Conservation (phyloP, 2,113 vertebrate species). For the Accipiter cooperii region DNA sequence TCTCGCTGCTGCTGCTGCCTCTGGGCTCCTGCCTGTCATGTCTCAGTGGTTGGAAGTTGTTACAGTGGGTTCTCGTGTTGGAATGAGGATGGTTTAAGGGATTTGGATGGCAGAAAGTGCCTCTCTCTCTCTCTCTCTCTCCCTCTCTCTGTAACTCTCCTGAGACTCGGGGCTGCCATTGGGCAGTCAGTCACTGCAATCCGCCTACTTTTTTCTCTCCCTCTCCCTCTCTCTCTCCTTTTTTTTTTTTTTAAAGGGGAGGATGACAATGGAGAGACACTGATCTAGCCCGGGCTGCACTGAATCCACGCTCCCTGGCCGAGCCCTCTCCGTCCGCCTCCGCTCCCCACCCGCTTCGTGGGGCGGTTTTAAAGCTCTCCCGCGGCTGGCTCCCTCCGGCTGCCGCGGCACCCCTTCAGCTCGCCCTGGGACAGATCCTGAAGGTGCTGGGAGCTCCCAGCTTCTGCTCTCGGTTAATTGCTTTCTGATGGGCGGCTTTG, state of each 20-base stretch:
- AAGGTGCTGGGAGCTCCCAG: neutral
- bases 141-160: slow-evolving; percentile 67
- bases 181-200: slow-evolving; percentile 81
- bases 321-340: neutral
- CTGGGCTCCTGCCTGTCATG: slow-evolving; percentile 80
- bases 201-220: slow-evolving; percentile 77
- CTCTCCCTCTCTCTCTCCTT: neutral
- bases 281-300: slow-evolving; percentile 48
- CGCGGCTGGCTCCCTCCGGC: neutral
- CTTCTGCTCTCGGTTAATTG: neutral
- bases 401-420: neutral
- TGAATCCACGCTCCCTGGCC: neutral
- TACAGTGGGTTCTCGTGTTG: slow-evolving; percentile 75
- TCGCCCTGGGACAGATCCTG: neutral
- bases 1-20: slow-evolving; percentile 55
- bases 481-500: neutral
- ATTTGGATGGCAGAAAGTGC: slow-evolving; percentile 84
- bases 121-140: slow-evolving; percentile 67
- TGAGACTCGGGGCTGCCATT: slow-evolving; percentile 84
- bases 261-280: slow-evolving; percentile 80
- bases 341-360: neutral
- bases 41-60: slow-evolving; percentile 80
- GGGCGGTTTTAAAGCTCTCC: neutral
- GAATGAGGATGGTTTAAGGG: slow-evolving; percentile 84
- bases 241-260: slow-evolving; percentile 40